phyloP scores from a whole-genome alignment of 2,797 vertebrate genomes.

The Morus bassanus region DNA sequence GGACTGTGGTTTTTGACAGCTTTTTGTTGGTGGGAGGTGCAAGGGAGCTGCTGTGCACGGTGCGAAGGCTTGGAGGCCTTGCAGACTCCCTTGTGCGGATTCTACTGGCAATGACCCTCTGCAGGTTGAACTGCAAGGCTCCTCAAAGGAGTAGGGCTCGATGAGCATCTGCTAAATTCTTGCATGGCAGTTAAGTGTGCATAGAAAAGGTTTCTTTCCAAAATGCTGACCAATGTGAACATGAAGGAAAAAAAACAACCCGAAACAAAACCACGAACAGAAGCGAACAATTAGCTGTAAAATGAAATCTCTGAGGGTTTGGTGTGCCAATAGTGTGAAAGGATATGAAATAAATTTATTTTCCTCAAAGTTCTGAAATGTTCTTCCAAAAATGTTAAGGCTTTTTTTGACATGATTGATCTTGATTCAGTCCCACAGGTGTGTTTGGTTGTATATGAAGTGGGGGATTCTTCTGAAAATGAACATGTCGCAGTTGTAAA shows the following conservation, averaged over 20 bases:
- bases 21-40: rapidly evolving
- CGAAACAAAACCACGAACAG: no score
- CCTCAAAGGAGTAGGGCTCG: rapidly evolving
- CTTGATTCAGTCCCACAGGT: neutral
- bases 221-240: neutral
- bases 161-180: neutral
- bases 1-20: neutral
- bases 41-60: rapidly evolving
- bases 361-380: neutral
- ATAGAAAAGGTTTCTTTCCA: neutral
- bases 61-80: rapidly evolving
- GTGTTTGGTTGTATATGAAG: neutral
- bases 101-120: rapidly evolving
- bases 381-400: neutral
- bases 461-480: neutral
- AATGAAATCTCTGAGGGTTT: no score
- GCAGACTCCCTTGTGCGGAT: rapidly evolving
- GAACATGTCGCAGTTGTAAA: neutral
- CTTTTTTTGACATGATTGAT: neutral
- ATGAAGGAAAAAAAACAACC: no score
- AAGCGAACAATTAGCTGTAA: no score
- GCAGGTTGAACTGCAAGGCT: rapidly evolving
- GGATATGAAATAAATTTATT: neutral
- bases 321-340: neutral
- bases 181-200: rapidly evolving